A percentile compares a stretch with the other conserved stretches of the same genome.
Conservation (phyloP, 2,113 vertebrate species). For the Platichthys flesus region DNA sequence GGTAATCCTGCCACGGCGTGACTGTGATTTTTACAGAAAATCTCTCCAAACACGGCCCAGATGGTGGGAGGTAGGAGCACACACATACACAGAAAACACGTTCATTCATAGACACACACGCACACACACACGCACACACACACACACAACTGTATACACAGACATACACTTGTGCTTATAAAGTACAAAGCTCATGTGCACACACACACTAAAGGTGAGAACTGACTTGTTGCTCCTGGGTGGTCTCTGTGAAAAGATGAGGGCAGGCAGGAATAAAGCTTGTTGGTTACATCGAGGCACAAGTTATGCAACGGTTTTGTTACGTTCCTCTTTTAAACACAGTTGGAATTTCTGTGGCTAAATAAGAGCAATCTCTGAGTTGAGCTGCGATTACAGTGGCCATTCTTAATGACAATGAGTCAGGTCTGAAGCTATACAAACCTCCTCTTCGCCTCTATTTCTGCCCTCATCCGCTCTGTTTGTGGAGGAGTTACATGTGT, state of each 20-base stretch:
- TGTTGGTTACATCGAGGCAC: slow-evolving; percentile 44
- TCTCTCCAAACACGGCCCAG: slow-evolving; percentile 74
- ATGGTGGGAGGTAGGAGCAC: slow-evolving; percentile 67
- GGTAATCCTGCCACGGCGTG: slow-evolving; percentile 78
- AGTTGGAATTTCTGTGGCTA: slow-evolving; percentile 49
- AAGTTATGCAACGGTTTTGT: slow-evolving; percentile 52
- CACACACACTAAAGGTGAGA: slow-evolving; percentile 65
- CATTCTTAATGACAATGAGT: slow-evolving; percentile 67
- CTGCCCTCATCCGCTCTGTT: slow-evolving; percentile 46
- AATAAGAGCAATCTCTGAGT: slow-evolving; percentile 47
- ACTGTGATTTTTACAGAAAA: slow-evolving; percentile 78
- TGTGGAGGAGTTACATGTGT: slow-evolving; percentile 49
- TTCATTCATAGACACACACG: slow-evolving; percentile 29
- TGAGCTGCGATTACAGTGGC: slow-evolving; percentile 57
- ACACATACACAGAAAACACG: slow-evolving; percentile 36
- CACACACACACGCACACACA: background rate
- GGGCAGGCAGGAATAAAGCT: slow-evolving; percentile 56
- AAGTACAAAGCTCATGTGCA: slow-evolving; percentile 39
- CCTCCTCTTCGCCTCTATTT: slow-evolving; percentile 43
- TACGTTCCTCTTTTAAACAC: slow-evolving; percentile 50
- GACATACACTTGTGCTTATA: slow-evolving; percentile 36
- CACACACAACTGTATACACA: slow-evolving; percentile 36
- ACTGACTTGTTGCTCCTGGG: slow-evolving; percentile 72
- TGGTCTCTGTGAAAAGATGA: slow-evolving; percentile 76
- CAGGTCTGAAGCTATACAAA: slow-evolving; percentile 39